Percentiles rank a stretch among this genome's conserved stretches.
Conservation (phyloP, 1,140 invertebrate species). For the Aradophagus sp. region DNA sequence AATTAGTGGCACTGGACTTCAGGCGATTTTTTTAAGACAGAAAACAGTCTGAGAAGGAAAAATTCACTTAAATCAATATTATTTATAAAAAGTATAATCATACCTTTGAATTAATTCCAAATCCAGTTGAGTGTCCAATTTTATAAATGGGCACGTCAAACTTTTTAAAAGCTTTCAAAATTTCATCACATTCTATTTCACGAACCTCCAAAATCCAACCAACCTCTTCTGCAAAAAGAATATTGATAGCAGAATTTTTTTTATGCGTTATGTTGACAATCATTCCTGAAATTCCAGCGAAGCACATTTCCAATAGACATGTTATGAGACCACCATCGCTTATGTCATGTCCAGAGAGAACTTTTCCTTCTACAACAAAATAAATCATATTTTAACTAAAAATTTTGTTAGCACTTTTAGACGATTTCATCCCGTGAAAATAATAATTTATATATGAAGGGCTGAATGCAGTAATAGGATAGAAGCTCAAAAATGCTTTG, state of each 20-base stretch:
- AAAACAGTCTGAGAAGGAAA: too few species aligned
- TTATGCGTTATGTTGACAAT: conserved; percentile 80
- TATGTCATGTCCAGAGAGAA: conserved; percentile 95
- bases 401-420: too few species aligned
- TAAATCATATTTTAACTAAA: conserved; percentile 1
- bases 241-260: conserved; percentile 77
- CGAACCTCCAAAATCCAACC: conserved; percentile 93
- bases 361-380: conserved; percentile 76
- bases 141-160: conserved; percentile 79
- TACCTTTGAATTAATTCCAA: conserved; percentile 81
- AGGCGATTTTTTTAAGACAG: too few species aligned
- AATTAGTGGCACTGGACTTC: too few species aligned
- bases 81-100: too few species aligned
- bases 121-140: conserved; percentile 82
- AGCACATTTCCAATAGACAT: conserved; percentile 95
- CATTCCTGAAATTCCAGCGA: conserved; percentile 90
- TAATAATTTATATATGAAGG: too few species aligned
- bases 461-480: too few species aligned
- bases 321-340: conserved; percentile 96
- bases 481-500: too few species aligned
- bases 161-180: conserved; percentile 78
- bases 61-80: too few species aligned
- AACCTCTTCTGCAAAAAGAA: conserved; percentile 93
- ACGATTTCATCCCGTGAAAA: too few species aligned
- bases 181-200: conserved; percentile 75